phyloP scores from a whole-genome alignment of 2,888 invertebrate genomes.

The Blomia tropicalis region DNA sequence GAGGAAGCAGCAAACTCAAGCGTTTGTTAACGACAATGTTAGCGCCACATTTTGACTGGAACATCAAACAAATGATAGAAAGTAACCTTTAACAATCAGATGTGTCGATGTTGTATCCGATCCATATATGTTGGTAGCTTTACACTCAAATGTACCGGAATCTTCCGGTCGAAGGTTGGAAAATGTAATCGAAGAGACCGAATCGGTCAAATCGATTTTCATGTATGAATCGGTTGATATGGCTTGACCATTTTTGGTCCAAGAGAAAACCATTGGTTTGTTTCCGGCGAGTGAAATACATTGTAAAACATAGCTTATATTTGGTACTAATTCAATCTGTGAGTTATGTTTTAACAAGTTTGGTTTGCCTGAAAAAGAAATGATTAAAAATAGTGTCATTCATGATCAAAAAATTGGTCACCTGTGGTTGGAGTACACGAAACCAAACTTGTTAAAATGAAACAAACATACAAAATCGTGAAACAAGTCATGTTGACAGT shows the following conservation, averaged over 20 bases:
- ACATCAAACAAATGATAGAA: background rate
- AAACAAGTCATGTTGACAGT: background rate
- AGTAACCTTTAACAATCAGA: conserved; percentile 12
- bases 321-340: conserved; percentile 5
- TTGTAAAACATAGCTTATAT: conserved; percentile 2
- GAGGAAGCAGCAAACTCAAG: too few species aligned
- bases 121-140: background rate
- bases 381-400: background rate
- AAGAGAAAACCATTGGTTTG: background rate
- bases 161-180: background rate
- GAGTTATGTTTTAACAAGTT: background rate
- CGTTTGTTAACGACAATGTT: too few species aligned
- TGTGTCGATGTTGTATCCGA: conserved; percentile 2
- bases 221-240: background rate
- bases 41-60: background rate
- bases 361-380: background rate
- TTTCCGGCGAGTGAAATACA: background rate
- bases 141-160: background rate
- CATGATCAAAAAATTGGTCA: background rate
- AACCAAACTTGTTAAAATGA: background rate
- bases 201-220: background rate
- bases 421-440: background rate
- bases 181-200: background rate
- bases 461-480: background rate
- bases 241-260: background rate